Percentiles rank a stretch among this genome's conserved stretches.
phyloP scores from a whole-genome alignment of 2,113 vertebrate genomes.

The Raja brachyura region DNA sequence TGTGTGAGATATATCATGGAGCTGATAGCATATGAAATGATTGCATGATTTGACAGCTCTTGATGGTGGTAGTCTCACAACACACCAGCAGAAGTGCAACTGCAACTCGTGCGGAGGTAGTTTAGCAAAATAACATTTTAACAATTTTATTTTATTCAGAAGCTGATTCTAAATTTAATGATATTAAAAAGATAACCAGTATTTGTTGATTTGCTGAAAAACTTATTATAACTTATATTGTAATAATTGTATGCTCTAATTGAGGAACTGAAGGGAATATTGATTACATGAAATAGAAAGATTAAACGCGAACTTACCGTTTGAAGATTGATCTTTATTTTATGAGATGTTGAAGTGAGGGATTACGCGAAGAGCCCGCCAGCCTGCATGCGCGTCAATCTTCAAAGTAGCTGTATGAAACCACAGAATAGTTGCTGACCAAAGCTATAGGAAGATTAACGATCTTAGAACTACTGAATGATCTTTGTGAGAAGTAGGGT shows the following conservation, averaged over 20 bases:
- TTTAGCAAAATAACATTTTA: not conserved
- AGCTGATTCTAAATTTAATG: not conserved
- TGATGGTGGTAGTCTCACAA: not conserved
- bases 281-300: not conserved
- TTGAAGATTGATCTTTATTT: too few species aligned
- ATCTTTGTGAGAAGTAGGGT: too few species aligned
- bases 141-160: not conserved
- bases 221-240: not conserved
- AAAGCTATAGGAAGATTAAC: too few species aligned
- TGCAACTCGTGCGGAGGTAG: not conserved
- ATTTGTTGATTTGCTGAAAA: not conserved
- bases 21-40: not conserved
- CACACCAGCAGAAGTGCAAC: not conserved
- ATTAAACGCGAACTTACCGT: too few species aligned
- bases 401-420: too few species aligned
- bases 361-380: too few species aligned
- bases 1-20: not conserved
- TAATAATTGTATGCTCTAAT: not conserved
- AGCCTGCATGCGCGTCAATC: too few species aligned
- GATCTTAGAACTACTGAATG: too few species aligned
- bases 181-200: not conserved
- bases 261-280: not conserved
- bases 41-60: not conserved
- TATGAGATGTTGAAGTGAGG: too few species aligned
- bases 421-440: too few species aligned